phyloP scores from a whole-genome alignment of 2,888 invertebrate species.

The Epistrophe grossulariae region DNA sequence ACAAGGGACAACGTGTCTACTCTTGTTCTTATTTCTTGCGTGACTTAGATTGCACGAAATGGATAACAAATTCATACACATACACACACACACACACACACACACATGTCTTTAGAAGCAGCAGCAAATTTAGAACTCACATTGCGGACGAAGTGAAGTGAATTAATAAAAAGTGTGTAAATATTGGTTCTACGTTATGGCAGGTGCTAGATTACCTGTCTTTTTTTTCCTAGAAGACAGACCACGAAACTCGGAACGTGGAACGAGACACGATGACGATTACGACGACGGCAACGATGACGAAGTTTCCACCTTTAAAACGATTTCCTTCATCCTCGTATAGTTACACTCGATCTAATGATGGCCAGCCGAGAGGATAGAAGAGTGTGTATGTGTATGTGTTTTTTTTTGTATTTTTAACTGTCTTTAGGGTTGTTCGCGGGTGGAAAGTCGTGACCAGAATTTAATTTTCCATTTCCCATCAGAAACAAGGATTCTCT shows the following conservation, averaged over 20 bases:
- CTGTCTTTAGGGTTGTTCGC: slow-evolving; percentile 54
- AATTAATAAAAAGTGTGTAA: slow-evolving; percentile 73
- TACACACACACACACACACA: slow-evolving; percentile 1
- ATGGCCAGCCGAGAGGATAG: slow-evolving; percentile 30
- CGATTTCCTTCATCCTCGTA: slow-evolving; percentile 7
- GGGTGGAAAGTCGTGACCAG: slow-evolving; percentile 70
- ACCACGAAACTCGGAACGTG: slow-evolving; percentile 4
- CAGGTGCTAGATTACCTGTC: slow-evolving; percentile 74
- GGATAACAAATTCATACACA: slow-evolving; percentile 32
- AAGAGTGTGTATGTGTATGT: neutral
- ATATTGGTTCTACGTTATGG: slow-evolving; percentile 75
- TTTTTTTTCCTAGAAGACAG: slow-evolving; percentile 39
- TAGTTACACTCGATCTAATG: neutral
- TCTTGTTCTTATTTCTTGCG: slow-evolving; percentile 52
- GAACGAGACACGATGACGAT: neutral
- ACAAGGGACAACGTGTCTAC: slow-evolving; percentile 18
- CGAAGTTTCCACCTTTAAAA: slow-evolving; percentile 20
- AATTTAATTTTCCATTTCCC: slow-evolving; percentile 66
- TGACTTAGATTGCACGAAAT: slow-evolving; percentile 64
- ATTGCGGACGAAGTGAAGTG: slow-evolving; percentile 38
- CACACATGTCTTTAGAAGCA: slow-evolving; percentile 3
- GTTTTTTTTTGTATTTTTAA: slow-evolving; percentile 32
- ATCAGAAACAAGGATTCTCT: slow-evolving; percentile 45
- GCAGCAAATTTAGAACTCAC: slow-evolving; percentile 12
- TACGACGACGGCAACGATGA: neutral